Base-by-base conservation (phyloP, 2,888 invertebrate genomes). In the Myopa testacea region DNA sequence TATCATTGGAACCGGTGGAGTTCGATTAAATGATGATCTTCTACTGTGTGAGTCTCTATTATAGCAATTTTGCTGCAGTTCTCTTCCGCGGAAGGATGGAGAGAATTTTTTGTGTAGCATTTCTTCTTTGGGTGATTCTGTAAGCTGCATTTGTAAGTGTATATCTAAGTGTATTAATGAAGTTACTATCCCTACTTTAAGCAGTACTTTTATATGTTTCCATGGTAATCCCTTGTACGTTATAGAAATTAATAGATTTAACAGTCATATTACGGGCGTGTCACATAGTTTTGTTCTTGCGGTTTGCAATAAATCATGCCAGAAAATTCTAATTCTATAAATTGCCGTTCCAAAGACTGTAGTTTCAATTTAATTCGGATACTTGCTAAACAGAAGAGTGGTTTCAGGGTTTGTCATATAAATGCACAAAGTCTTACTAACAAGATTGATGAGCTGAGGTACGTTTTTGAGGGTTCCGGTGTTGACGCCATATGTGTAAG, bases 401-500 rank as follows among this genome's bases (percentile, higher is more conserved):
- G 45, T 37, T 26, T 63, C 26, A 34, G 19, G 26, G 26, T 63
- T 4, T 63, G 62, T 34, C 62, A 63, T 63, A 19, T 63, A 26
- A 63, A 63, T 34, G 62, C 62, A 26, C 62, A 63, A 26, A 63
- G 62, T 63, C 34, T 34, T n/a, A 26, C 10, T 34, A 63, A 63
- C 26, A 63, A 63, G 34, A 63, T 63, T 19, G 62, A 63, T 26
- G 62, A 34, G 26, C 26, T 63, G 10, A 26, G 19, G 12, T 63
- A 63, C 26, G 10, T 63, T 26, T 63, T 63, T 26, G 19, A 63
- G 4, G 26, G 8, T 63, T 63, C 62, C 26, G 26, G 26, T 63
- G 19, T 63, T 19, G 62, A 63, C 26, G 19, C 26, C 8, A 63
- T 63, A 26, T 63, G 62, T 26, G 34, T 85, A n/a, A n/a, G 63